Evolutionary conservation across 2,888 invertebrate species (phyloP).

Genomic region (Platycheirus albimanus): DNA sequence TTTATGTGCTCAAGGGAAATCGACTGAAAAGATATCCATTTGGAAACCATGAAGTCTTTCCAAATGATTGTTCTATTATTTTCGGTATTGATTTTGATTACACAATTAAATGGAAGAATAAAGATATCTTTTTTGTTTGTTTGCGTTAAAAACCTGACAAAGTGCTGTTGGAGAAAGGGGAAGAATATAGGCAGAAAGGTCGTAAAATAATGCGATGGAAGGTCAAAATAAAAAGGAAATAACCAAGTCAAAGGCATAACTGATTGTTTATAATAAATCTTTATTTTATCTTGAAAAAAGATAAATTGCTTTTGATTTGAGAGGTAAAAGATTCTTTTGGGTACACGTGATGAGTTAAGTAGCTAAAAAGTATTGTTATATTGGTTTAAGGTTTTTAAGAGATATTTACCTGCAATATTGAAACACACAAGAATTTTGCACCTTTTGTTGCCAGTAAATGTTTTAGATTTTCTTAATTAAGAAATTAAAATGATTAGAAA

Average conservation of each 20-base stretch:
- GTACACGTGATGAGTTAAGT: too few species aligned
- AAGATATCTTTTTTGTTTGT: not conserved
- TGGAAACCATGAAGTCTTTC: not conserved
- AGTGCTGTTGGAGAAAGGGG: not conserved
- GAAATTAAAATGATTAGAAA: too few species aligned
- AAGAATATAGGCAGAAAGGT: not conserved
- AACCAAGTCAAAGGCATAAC: not conserved
- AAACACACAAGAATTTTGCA: too few species aligned
- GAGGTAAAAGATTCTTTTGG: too few species aligned
- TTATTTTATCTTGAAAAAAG: too few species aligned
- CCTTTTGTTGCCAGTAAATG: too few species aligned
- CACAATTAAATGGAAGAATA: not conserved
- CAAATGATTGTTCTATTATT: not conserved
- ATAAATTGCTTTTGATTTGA: too few species aligned
- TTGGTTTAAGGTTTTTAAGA: too few species aligned
- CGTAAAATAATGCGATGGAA: not conserved
- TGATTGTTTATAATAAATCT: not conserved
- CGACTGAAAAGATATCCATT: not conserved
- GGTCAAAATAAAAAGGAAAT: not conserved
- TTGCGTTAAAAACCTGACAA: not conserved
- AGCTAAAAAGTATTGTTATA: too few species aligned
- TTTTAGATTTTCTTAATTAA: too few species aligned
- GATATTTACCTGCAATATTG: too few species aligned
- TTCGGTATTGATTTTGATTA: slow-evolving; percentile 8
- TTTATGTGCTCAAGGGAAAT: not conserved